Evolutionary conservation across 1,140 invertebrate species (phyloP), one percentile per base, ranked within the genome.

Genomic region (Saccostrea glomerata): DNA sequence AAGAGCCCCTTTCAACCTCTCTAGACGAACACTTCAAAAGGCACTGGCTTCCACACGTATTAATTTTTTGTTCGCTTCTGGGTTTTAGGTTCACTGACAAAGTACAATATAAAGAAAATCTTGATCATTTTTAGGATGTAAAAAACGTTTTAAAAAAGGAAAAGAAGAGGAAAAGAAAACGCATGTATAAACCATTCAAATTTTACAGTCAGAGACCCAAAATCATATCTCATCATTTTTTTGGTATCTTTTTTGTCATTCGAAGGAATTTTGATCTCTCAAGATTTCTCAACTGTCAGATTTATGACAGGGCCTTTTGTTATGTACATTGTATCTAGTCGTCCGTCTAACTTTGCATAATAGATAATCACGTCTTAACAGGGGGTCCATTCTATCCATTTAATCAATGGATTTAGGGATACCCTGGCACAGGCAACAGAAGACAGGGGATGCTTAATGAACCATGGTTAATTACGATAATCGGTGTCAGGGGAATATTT

Each of bases 371-470:
- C 25, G 13, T 4, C 25, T 36, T 15, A 25, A 25, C 11, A 30
- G 70, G 70, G 66, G 70, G 70, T 77, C 70, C 25, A 77, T 30
- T 15, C 25, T 77, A 77, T 77, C 70, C 15, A 77, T 23, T 77
- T 25, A 77, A 77, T 77, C 70, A 77, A 77, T 40, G 25, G 70
- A 77, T 36, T 77, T 77, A 11, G 25, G 70, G 70, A 77, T 77
- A 77, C 70, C 60, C 70, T 77, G 23, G 25, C 30, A 30, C 25
- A 15, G 11, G 25, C 23, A 77, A 77, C 70, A 77, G n/a, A 77
- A 77, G 70, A 77, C 70, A 77, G 70, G 13, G 30, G 70, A 77
- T 13, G 25, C 30, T 77, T 77, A 77, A 77, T 77, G 70, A 77
- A 25, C 70, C 25, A 12, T 77, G 70, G 70, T 77, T 77, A 77